Evolutionary conservation across 2,888 invertebrate genomes (phyloP).

Genomic region (Xanthostigma xanthostigma): DNA sequence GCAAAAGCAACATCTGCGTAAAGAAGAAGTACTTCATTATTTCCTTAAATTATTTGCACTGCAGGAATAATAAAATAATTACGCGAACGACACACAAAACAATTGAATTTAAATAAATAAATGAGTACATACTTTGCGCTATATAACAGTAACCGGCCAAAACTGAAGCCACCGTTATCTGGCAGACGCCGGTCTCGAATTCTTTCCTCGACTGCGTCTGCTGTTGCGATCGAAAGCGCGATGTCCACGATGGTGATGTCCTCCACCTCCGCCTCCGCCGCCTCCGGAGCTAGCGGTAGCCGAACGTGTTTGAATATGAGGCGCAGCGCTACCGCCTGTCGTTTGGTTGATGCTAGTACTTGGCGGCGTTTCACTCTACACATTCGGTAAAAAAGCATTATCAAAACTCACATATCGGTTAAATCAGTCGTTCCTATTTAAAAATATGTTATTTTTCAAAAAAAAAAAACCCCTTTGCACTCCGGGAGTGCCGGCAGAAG

Average conservation of each 20-base stretch:
- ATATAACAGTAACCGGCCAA: conserved; percentile 1
- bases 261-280: neutral
- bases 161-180: conserved; percentile 9
- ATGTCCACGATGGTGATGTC: neutral
- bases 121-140: neutral
- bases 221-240: conserved; percentile 6
- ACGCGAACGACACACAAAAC: neutral
- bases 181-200: conserved; percentile 3
- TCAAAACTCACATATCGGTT: neutral
- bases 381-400: neutral
- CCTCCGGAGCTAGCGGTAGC: neutral
- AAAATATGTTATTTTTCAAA: neutral
- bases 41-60: neutral
- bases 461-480: no score
- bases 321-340: neutral
- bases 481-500: no score
- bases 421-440: neutral
- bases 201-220: conserved; percentile 4
- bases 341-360: conserved; percentile 3
- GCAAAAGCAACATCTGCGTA: no score
- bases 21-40: no score
- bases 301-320: neutral
- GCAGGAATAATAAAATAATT: neutral
- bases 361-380: conserved; percentile 5
- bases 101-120: neutral